These are phyloP conservation scores for Hemitrygon akajei DNA, from an alignment of 2,797 vertebrate genomes.

Conservation along the genomic window DNA sequence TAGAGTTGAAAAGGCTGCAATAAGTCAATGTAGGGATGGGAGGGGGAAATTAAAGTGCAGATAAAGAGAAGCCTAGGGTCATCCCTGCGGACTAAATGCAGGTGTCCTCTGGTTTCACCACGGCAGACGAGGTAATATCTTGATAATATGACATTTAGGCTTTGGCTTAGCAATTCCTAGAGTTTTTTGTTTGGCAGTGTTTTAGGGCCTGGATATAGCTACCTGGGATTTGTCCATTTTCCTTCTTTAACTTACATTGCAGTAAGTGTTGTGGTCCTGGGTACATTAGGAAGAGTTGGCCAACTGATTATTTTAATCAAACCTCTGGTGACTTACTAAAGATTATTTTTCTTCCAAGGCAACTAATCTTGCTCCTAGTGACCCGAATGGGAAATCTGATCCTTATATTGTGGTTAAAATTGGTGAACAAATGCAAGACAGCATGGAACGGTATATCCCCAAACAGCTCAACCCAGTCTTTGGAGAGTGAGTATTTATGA, in stretches of 20 bases:
- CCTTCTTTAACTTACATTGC: not conserved
- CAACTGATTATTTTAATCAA: not conserved
- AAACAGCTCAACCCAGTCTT: conserved; percentile 89
- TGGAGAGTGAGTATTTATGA: conserved; percentile 74
- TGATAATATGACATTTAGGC: not conserved
- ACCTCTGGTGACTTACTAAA: not conserved
- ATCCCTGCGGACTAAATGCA: no score
- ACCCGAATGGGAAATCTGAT: conserved; percentile 85
- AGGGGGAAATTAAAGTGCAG: no score
- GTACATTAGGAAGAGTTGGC: not conserved
- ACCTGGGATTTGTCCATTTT: not conserved
- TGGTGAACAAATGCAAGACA: conserved; percentile 65
- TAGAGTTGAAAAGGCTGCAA: no score
- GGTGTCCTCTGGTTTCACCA: no score
- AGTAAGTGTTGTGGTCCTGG: not conserved
- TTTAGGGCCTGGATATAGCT: not conserved
- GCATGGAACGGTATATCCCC: conserved; percentile 80
- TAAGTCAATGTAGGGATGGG: no score
- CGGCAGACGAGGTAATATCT: no score
- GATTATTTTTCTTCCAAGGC: conserved; percentile 57
- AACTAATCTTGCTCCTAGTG: conserved; percentile 75
- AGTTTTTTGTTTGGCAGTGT: not conserved
- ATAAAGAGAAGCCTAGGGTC: no score
- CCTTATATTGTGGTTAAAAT: conserved; percentile 77
- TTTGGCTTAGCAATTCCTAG: not conserved